Evolutionary conservation across 2,797 vertebrate species (phyloP), one percentile per base, ranked within the genome.

Genomic region (Hephaestus fuliginosus): DNA sequence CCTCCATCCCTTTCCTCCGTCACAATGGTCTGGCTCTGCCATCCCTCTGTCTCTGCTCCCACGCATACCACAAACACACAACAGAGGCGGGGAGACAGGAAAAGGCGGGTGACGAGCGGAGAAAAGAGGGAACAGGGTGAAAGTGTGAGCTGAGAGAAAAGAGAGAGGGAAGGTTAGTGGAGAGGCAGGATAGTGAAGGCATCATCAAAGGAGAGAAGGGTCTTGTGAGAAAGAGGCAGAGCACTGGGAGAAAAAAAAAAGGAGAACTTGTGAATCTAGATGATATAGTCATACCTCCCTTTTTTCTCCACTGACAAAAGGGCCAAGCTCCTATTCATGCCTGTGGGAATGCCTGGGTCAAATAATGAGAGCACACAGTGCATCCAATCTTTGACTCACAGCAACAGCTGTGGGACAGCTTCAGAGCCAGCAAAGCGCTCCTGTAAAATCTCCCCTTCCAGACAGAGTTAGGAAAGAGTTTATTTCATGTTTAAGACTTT

Each of bases 1-100:
- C 76, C 78, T 70, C 81, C 86, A 85, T 92, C 76, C 65, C 85
- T 90, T 81, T 83, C 36, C 66, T 66, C 72, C 64, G 55, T 85
- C 85, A 87, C 80, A 76, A 53, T 33, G 69, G 70, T 61, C 71
- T 44, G 39, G 22, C 63, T 62, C 25, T 30, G 57, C 66, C 62
- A 83, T 90, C 70, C 43, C 46, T 72, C 17, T 78, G 58, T 80
- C 62, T 51, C 71, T 25, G 33, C 63, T 63, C 76, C 44, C 70
- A 77, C 73, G 22, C 44, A 76, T 7, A 48, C 65, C 22, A 39
- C 62, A 79, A 76, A 79, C 63, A 62, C 76, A 82, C 71, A 78
- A 70, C 61, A 58, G 48, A 30, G 22, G 2, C 2, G 11, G 28
- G 11, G 0, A 44, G 13, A 66, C 44, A 36, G 25, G 28, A 55